phyloP scores from a whole-genome alignment of 1,140 invertebrate species.

The Zaprionus davidi region DNA sequence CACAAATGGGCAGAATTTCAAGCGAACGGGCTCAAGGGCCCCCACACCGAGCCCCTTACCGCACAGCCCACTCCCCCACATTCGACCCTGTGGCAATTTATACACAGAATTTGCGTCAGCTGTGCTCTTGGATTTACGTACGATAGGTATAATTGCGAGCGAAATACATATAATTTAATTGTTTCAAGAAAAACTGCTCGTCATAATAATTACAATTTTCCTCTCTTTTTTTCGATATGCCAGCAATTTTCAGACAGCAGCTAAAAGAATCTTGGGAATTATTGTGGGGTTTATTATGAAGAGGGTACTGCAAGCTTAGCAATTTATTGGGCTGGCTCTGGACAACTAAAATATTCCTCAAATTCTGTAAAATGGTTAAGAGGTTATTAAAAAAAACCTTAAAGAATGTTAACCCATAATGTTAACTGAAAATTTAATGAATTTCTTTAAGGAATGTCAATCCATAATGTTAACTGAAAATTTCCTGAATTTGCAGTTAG shows the following conservation, averaged over 20 bases:
- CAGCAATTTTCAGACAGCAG: conserved; percentile 12
- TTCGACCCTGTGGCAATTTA: conserved; percentile 46
- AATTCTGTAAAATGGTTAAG: not conserved
- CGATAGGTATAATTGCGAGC: conserved; percentile 50
- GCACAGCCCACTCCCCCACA: not conserved
- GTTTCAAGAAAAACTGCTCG: conserved; percentile 53
- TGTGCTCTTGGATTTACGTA: conserved; percentile 64
- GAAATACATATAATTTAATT: conserved; percentile 66
- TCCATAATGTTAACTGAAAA: not conserved
- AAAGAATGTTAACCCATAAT: too few relatives aligned
- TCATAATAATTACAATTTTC: conserved; percentile 54
- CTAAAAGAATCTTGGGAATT: not conserved
- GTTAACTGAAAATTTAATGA: too few relatives aligned
- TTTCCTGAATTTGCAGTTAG: not conserved
- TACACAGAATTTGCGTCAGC: conserved; percentile 61
- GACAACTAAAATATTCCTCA: not conserved
- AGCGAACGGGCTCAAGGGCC: conserved; percentile 23
- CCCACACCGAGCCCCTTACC: not conserved
- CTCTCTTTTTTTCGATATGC: conserved; percentile 20
- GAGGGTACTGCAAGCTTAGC: not conserved
- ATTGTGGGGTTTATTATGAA: not conserved
- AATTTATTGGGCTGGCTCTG: not conserved
- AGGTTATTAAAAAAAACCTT: too few relatives aligned
- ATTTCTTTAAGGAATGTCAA: too few relatives aligned
- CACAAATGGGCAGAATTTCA: conserved; percentile 33